Conservation (phyloP, 2,797 vertebrate genomes). For the Staurois parvus region DNA sequence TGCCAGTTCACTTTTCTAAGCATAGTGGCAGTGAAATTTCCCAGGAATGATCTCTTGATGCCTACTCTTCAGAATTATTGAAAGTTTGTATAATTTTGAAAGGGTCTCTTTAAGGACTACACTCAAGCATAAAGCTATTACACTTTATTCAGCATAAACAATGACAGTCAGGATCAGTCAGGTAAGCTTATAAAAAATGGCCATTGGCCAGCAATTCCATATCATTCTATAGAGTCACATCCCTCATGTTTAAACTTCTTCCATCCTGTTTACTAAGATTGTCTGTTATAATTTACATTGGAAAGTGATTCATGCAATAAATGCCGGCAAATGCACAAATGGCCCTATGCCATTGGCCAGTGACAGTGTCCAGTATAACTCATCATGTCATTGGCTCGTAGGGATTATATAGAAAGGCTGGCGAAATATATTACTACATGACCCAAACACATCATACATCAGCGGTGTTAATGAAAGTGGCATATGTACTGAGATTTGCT, state of each 20-base stretch:
- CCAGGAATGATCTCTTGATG: too few relatives aligned
- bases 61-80: too few relatives aligned
- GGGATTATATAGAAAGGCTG: background rate
- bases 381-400: slow-evolving; percentile 7
- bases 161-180: slow-evolving; percentile 8
- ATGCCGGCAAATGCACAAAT: background rate
- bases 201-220: background rate
- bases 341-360: slow-evolving; percentile 12
- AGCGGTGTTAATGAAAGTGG: slow-evolving; percentile 18
- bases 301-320: slow-evolving; percentile 32
- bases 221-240: slow-evolving; percentile 5
- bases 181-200: slow-evolving; percentile 27
- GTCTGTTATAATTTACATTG: slow-evolving; percentile 37
- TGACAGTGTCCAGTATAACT: background rate
- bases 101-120: background rate
- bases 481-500: background rate
- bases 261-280: slow-evolving; percentile 42
- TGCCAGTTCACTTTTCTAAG: too few relatives aligned
- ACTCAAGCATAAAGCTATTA: background rate
- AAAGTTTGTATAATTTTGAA: too few relatives aligned
- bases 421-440: slow-evolving; percentile 30
- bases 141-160: background rate
- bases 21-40: too few relatives aligned
- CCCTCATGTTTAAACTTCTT: slow-evolving; percentile 10
- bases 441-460: slow-evolving; percentile 41